Base-by-base conservation (phyloP, 2,888 invertebrate genomes). In the Catocala nupta region DNA sequence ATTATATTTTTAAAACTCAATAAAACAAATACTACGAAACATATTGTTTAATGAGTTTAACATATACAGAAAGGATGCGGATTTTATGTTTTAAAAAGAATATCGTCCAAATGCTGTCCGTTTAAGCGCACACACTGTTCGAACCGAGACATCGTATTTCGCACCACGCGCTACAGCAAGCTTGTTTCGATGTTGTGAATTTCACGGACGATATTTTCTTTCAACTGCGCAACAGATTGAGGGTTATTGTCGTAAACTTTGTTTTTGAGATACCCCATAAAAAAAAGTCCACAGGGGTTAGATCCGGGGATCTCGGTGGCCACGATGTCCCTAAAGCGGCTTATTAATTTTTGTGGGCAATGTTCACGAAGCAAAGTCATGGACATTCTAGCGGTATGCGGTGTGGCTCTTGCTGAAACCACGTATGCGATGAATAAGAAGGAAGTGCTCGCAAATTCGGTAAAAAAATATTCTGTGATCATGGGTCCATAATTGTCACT, bases 331-430 rank as follows among this genome's bases (percentile, higher is more conserved):
- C 55, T 42, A 42, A 55, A 55, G 48, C 48, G 55, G 50, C 50
- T 50, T 42, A 65, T 61, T 51, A 60, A 25, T 54, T 57, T 54
- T 10, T 45, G 13, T 7, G 51, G 51, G 39, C 49, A 63, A 33
- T 45, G 8, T 34, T 55, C 47, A 45, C 43, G 53, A 36, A 64
- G 55, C 25, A 55, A 42, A 34, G 10, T 44, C 44, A 44, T 44
- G 44, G 44, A 42, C 10, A 34, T 34, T 7, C 58, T 65, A 1
- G 65, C 63, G 0, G 70, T 56, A 51, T 65, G 55, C 67, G 70
- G 47, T 66, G 75, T 58, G 39, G 68, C 50, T 63, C 59, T 16
- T 48, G 59, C 69, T 69, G 52, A 70, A 68, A 68, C 61, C 62
- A 65, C 9, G 57, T 65, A 7, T 55, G 64, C 43, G 51, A 56